Conservation (phyloP, 2,113 vertebrate genomes). For the Tetraodon nigroviridis region DNA sequence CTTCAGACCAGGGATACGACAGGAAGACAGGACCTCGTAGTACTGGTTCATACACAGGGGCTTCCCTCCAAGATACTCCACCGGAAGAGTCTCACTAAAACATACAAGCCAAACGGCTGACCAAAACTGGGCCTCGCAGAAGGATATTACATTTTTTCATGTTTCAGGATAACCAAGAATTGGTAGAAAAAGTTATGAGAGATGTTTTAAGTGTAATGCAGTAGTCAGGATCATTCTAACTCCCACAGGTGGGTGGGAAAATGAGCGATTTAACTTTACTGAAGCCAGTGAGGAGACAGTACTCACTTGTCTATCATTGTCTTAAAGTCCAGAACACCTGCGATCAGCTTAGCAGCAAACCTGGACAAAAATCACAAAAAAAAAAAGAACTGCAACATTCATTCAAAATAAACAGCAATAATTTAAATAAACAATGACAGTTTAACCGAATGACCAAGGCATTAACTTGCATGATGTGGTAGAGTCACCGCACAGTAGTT, state of each 20-base stretch:
- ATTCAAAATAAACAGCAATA: not conserved
- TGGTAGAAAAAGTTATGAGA: too few species aligned
- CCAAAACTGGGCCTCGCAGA: not conserved
- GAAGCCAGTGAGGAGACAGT: not conserved
- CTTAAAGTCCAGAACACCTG: slow-evolving; percentile 95
- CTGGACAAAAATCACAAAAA: slow-evolving; percentile 62
- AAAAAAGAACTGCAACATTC: not conserved
- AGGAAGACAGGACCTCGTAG: slow-evolving; percentile 92
- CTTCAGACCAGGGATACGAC: slow-evolving; percentile 87
- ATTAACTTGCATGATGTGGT: not conserved
- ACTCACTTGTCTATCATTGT: slow-evolving; percentile 96
- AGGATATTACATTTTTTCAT: too few species aligned
- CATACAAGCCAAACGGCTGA: slow-evolving; percentile 2
- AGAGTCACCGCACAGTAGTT: not conserved
- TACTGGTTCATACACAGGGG: slow-evolving; percentile 97
- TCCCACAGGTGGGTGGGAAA: too few species aligned
- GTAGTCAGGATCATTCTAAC: too few species aligned
- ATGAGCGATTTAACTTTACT: too few species aligned
- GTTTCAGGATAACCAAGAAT: too few species aligned
- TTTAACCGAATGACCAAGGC: not conserved
- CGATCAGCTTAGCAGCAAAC: slow-evolving; percentile 91
- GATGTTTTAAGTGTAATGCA: too few species aligned
- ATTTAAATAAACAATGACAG: not conserved
- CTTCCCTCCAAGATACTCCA: slow-evolving; percentile 84
- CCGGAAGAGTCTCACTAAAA: slow-evolving; percentile 85